Evolutionary conservation across 1,140 invertebrate species (phyloP).

Genomic region (Orchesella cincta): DNA sequence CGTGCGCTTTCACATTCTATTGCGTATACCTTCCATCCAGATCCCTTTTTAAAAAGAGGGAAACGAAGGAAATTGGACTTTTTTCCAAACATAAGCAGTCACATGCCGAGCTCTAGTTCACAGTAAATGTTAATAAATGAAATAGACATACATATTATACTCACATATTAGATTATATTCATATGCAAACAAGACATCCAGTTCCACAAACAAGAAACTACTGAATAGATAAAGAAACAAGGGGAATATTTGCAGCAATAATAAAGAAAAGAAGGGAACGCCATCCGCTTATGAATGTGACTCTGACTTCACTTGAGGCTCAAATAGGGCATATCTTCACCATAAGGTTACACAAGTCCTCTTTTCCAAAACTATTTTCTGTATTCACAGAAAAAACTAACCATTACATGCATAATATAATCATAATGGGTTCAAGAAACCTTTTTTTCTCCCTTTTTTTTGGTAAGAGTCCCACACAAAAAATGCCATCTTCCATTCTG

Average conservation of each 20-base stretch:
- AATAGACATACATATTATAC: background rate
- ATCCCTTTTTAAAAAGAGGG: background rate
- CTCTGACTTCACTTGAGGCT: background rate
- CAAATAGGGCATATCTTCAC: no score
- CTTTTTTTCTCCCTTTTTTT: background rate
- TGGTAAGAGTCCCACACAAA: no score
- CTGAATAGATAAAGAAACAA: background rate
- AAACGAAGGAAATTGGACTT: background rate
- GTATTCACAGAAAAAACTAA: background rate
- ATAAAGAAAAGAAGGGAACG: no score
- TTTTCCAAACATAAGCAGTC: background rate
- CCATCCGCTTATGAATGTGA: background rate
- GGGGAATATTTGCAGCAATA: no score
- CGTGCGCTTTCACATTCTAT: background rate
- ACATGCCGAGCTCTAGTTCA: background rate
- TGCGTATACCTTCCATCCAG: background rate
- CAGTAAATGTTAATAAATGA: constrained; percentile 13
- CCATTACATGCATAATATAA: constrained; percentile 26
- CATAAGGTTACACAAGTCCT: background rate
- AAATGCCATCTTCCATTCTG: background rate
- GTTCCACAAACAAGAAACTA: background rate
- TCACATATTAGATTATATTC: background rate
- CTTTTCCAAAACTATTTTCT: background rate
- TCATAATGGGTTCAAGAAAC: constrained; percentile 5
- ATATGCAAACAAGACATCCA: constrained; percentile 1